A percentile compares a stretch with the other conserved stretches of the same genome.
Conservation (phyloP, 2,888 invertebrate species). For the Cabera pusaria region DNA sequence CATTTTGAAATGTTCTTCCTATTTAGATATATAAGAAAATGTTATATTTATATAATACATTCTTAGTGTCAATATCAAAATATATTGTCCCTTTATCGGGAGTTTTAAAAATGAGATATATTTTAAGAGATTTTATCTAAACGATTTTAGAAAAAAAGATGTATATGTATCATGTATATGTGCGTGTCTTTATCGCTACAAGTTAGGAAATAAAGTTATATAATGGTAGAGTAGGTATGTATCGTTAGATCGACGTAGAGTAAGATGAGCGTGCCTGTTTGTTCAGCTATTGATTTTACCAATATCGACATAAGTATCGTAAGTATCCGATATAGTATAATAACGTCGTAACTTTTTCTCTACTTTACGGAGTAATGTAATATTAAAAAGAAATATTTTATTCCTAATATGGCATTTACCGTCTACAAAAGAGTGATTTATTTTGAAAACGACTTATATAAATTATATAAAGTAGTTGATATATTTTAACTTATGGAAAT, state of each 20-base stretch:
- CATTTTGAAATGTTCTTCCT: conserved; percentile 74
- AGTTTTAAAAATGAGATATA: conserved; percentile 67
- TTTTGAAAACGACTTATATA: conserved; percentile 64
- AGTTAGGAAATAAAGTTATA: conserved; percentile 63
- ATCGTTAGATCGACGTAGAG: conserved; percentile 46
- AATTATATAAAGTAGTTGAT: conserved; percentile 67
- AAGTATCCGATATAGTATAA: conserved; percentile 45
- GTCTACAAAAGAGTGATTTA: conserved; percentile 76
- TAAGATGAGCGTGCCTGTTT: conserved; percentile 58
- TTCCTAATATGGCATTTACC: conserved; percentile 82
- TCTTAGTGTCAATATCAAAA: conserved; percentile 55
- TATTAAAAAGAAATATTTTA: conserved; percentile 57
- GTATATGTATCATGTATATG: conserved; percentile 66
- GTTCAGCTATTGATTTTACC: conserved; percentile 59
- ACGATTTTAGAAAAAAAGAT: conserved; percentile 64
- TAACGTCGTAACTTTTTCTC: conserved; percentile 44
- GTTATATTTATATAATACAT: conserved; percentile 70
- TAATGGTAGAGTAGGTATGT: conserved; percentile 48
- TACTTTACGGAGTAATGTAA: conserved; percentile 47
- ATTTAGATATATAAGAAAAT: conserved; percentile 69
- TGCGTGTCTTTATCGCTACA: conserved; percentile 73
- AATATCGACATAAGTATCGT: conserved; percentile 50
- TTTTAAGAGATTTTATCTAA: conserved; percentile 81
- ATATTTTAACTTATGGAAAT: conserved; percentile 60
- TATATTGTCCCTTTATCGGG: conserved; percentile 52